Evolutionary conservation across 2,113 vertebrate species (phyloP).

Genomic region (Chaetodon auriga): DNA sequence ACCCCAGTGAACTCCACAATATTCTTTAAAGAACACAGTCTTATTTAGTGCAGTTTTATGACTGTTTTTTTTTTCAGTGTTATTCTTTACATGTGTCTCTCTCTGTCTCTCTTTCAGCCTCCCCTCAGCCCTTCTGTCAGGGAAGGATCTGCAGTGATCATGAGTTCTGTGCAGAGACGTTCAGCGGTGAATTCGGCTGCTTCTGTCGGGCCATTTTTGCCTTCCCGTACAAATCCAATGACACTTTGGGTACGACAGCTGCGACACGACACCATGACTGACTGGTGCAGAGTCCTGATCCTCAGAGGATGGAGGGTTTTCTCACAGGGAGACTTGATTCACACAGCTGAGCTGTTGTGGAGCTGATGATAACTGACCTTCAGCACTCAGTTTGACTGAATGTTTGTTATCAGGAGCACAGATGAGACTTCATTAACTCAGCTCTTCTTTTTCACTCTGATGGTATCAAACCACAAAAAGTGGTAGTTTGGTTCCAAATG

Average conservation of each 20-base stretch:
- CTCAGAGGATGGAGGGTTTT: neutral
- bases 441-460: no score
- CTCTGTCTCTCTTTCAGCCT: neutral
- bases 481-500: neutral
- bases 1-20: no score
- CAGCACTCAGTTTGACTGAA: neutral
- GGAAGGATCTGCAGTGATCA: neutral
- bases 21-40: no score
- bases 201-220: slow-evolving; percentile 47
- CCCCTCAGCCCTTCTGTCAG: neutral
- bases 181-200: slow-evolving; percentile 16
- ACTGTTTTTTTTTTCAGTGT: neutral
- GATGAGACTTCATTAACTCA: neutral
- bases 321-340: no score
- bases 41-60: no score
- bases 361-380: no score
- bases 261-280: neutral
- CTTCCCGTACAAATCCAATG: slow-evolving; percentile 11
- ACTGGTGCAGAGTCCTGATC: neutral
- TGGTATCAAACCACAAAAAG: no score
- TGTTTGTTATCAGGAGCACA: neutral
- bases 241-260: slow-evolving; percentile 8
- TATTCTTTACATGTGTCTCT: neutral
- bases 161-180: slow-evolving; percentile 43
- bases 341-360: no score